phyloP scores from a whole-genome alignment of 2,113 vertebrate genomes.

The Anoura caudifer region DNA sequence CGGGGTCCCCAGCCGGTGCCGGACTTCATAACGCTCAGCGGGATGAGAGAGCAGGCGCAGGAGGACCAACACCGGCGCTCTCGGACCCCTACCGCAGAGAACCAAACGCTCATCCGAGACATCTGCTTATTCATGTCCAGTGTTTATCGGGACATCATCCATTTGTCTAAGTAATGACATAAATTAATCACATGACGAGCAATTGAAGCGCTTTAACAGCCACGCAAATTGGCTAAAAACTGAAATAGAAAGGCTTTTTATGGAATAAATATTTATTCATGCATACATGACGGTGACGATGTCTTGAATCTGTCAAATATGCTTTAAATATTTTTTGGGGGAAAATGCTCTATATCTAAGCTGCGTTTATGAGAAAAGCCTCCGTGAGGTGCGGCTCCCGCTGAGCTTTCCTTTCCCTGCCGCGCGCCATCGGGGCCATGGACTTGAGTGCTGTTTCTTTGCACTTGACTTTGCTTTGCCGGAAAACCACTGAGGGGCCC shows the following conservation, averaged over 20 bases:
- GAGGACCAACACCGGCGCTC: neutral
- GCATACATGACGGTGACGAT: neutral
- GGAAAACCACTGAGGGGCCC: neutral
- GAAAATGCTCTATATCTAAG: neutral
- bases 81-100: neutral
- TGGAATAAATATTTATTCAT: neutral
- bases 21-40: neutral
- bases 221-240: neutral
- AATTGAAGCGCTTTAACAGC: neutral
- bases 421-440: fast-evolving
- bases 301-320: neutral
- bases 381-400: neutral
- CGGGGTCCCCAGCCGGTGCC: fast-evolving
- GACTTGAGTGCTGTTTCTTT: neutral
- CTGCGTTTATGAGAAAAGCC: neutral
- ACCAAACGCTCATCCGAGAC: fast-evolving
- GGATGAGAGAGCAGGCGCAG: neutral
- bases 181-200: too few relatives aligned
- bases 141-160: neutral
- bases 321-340: neutral
- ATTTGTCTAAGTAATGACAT: neutral
- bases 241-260: neutral
- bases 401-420: too few relatives aligned
- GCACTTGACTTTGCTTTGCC: neutral
- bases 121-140: fast-evolving